These are phyloP conservation scores for Henricia sp. DNA, from an alignment of 53 echinoderm and acorn worm genomes.

Conservation along the genomic window DNA sequence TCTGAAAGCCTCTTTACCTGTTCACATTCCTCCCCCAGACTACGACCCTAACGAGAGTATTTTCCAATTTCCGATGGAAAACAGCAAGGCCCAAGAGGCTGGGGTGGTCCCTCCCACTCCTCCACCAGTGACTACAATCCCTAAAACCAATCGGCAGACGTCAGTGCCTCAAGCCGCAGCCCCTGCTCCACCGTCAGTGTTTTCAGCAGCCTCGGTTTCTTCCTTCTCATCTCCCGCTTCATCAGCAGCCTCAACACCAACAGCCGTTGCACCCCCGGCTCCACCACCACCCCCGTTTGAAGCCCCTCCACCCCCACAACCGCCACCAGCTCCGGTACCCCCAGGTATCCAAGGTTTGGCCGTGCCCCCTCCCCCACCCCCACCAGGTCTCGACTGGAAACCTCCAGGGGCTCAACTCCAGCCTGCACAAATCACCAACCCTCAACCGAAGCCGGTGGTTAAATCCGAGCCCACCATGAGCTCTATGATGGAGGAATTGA, in stretches of 20 bases:
- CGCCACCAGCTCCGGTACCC: slow-evolving; percentile 21
- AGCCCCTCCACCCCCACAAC: slow-evolving; percentile 50
- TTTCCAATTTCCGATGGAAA: slow-evolving; percentile 29
- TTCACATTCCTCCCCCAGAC: slow-evolving; percentile 72
- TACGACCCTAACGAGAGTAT: slow-evolving; percentile 52
- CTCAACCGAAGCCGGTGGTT: slow-evolving; percentile 29
- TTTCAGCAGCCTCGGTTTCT: not conserved
- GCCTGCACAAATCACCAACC: slow-evolving; percentile 18
- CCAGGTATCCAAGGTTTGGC: slow-evolving; percentile 8
- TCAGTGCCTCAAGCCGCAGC: not conserved
- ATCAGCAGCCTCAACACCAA: slow-evolving; percentile 42
- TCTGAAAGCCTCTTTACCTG: slow-evolving; percentile 45
- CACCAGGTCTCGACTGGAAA: slow-evolving; percentile 56
- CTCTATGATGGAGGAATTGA: slow-evolving; percentile 74
- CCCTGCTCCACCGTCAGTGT: slow-evolving; percentile 11
- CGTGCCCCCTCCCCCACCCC: slow-evolving; percentile 67
- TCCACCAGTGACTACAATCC: slow-evolving; percentile 55
- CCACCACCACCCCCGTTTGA: slow-evolving; percentile 19
- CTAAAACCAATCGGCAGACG: not conserved
- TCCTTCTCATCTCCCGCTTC: slow-evolving; percentile 47
- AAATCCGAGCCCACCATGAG: slow-evolving; percentile 32
- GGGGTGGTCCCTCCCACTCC: slow-evolving; percentile 52
- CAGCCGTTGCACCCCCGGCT: slow-evolving; percentile 58
- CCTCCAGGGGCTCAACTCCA: slow-evolving; percentile 56
- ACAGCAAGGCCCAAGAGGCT: slow-evolving; percentile 1